Base-by-base conservation (phyloP, 2,888 invertebrate genomes). In the Sisyra terminalis region DNA sequence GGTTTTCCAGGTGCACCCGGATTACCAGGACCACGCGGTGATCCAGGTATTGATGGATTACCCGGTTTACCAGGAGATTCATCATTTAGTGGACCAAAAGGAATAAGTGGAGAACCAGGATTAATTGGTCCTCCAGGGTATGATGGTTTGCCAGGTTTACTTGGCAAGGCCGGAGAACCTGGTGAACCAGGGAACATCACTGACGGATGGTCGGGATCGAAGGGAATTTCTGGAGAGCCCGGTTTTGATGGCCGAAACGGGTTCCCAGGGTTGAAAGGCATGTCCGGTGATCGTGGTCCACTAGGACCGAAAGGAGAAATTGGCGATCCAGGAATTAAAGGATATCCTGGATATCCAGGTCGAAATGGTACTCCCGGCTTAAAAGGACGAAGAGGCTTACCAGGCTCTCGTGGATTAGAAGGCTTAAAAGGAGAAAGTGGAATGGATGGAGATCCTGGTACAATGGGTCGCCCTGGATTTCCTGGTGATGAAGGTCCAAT, bases 401-500 rank as follows among this genome's bases (percentile, higher is more conserved):
- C 46, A 15, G 56, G 56, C 37, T 17, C 44, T 18, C 14, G 40
- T 31, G 44, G 44, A 13, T 10, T 42, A 13, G 44, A 47, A 3
- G 64, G 63, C 2, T 59, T 65, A 0, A 62, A 65, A 44, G 93
- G 89, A 40, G 76, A 77, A 50, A 60, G 64, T 44, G 92, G 90
- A n/a, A 79, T 78, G 44, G 60, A 61, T 29, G 92, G 92, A 2
- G 81, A 80, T 46, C 64, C 66, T 46, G 92, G 92, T 16, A 46
- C 51, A 45, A 67, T 69, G 48, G 73, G 73, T 46, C 54, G 57
- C 50, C 70, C 71, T 46, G 78, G 75, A n/a, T 49, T 63, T 29
- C 66, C 66, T 16, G 76, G 76, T 35, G 64, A 67, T 42, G 47
- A 52, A 44, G 78, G 78, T 5, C 52, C 52, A 16, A 48, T 49